Evolutionary conservation across 2,888 invertebrate species (phyloP).

Genomic region (Mythimna albipuncta): DNA sequence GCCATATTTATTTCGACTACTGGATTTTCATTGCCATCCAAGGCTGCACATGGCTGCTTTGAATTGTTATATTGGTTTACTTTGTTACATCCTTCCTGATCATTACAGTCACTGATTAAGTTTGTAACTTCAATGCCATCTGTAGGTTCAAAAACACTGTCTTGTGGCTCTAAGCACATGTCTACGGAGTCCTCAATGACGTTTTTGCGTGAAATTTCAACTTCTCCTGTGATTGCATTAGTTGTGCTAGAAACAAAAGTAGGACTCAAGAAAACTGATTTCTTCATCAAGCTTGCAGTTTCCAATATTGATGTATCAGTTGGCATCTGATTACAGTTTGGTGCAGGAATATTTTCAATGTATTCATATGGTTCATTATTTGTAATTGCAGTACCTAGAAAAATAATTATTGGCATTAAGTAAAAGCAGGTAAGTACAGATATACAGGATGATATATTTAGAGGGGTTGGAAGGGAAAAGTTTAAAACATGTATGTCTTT

Average conservation of each 20-base stretch:
- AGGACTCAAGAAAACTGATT: constrained; percentile 84
- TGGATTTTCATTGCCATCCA: constrained; percentile 30
- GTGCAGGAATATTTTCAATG: constrained; percentile 7
- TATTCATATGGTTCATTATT: constrained; percentile 44
- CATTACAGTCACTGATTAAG: background rate
- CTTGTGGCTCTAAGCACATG: constrained; percentile 5
- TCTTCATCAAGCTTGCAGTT: constrained; percentile 84
- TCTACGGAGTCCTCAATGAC: constrained; percentile 13
- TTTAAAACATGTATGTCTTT: background rate
- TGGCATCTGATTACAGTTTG: constrained; percentile 18
- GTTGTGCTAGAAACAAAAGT: constrained; percentile 74
- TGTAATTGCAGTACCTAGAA: constrained; percentile 41
- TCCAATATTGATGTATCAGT: constrained; percentile 79
- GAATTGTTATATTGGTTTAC: constrained; percentile 12
- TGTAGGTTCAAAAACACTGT: constrained; percentile 10
- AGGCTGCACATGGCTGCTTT: constrained; percentile 8
- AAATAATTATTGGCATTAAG: constrained; percentile 14
- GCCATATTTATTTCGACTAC: constrained; percentile 5
- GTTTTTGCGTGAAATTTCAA: constrained; percentile 64
- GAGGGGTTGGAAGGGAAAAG: background rate
- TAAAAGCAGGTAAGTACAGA: background rate
- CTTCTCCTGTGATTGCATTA: constrained; percentile 69
- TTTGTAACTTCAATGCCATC: constrained; percentile 18
- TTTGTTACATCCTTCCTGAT: constrained; percentile 14
- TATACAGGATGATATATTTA: background rate